These are phyloP conservation scores for Lampropteryx suffumata DNA, from an alignment of 2,888 invertebrate species.

Conservation along the genomic window DNA sequence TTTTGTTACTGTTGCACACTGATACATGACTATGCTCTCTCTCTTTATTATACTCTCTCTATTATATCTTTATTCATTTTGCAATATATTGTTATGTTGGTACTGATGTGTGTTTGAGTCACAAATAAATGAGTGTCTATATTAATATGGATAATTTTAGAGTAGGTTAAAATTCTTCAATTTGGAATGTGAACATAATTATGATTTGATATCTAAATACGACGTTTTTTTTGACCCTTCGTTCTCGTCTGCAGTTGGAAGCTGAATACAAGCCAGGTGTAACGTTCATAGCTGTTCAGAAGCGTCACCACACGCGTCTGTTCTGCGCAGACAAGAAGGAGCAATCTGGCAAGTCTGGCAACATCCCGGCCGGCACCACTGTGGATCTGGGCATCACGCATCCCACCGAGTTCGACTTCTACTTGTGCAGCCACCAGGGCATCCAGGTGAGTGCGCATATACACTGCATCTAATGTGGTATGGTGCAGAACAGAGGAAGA, in stretches of 20 bases:
- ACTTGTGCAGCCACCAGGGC: constrained; percentile 98
- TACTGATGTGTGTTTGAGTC: too few species aligned
- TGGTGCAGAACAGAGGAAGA: too few species aligned
- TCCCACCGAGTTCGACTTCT: constrained; percentile 99
- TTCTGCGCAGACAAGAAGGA: constrained; percentile 99
- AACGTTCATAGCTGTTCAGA: constrained; percentile 99
- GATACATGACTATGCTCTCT: too few species aligned
- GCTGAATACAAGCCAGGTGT: constrained; percentile 99
- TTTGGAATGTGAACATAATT: too few species aligned
- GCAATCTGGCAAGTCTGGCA: constrained; percentile 99
- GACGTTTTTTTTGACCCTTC: background rate
- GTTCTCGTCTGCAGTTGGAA: constrained; percentile 86
- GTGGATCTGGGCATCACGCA: constrained; percentile 99
- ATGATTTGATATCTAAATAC: background rate
- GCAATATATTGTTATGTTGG: too few species aligned
- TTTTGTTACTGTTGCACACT: too few species aligned
- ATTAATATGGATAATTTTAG: too few species aligned
- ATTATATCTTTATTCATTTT: too few species aligned
- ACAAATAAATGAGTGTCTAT: too few species aligned
- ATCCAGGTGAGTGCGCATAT: constrained; percentile 93
- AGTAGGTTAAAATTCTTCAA: too few species aligned
- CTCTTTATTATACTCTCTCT: too few species aligned
- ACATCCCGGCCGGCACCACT: constrained; percentile 99
- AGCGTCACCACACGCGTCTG: constrained; percentile 98
- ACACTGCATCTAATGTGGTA: too few species aligned